Base-by-base conservation (phyloP, 2,797 vertebrate species). In the Macrochelys suwanniensis region DNA sequence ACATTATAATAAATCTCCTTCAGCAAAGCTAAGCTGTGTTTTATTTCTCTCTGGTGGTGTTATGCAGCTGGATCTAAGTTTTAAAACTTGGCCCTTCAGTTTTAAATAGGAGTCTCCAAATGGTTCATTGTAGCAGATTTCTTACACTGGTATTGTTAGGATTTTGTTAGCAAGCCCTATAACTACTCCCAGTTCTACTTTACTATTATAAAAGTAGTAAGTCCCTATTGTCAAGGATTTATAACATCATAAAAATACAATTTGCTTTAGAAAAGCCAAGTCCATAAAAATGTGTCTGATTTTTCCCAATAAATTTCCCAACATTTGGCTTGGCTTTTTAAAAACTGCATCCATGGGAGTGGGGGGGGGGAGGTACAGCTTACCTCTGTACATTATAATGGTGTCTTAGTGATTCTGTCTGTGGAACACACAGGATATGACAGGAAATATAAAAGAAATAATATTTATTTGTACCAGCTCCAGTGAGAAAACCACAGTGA, bases 71-170 rank as follows among this genome's bases (percentile, higher is more conserved):
- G 78, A 65, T 93, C 61, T 37, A 76, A 95, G 25, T 5, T 92
- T 80, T 87, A 56, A 47, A 94, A 42, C 17, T 49, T 47, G 74
- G 3, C 4, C 71, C 84, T 93, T 89, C 80, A 81, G 56, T 84
- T 82, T 49, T 93, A 89, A 93, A 21, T 74, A 88, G 89, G 89
- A 84, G 59, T 31, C 33, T 93, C 96, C n/a, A 77, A 82, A 33
- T 68, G 50, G 13, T 74, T 80, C n/a, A 28, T 84, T 96, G 21
- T 65, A 82, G 42, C 90, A 89, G 85, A 86, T 23, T 7, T 96
- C 84, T 91, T 90, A 82, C 42, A 90, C 77, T 86, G 53, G 45
- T 37, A 94, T 80, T 84, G 74, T 90, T 85, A 87, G 71, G 42
- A 91, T 92, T 86, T 74, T 90, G 7, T 21, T 83, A 61, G n/a